A percentile compares a stretch with the other conserved stretches of the same genome.
phyloP scores from a whole-genome alignment of 2,113 vertebrate genomes.

The zebrafish (Danio rerio) region DNA sequence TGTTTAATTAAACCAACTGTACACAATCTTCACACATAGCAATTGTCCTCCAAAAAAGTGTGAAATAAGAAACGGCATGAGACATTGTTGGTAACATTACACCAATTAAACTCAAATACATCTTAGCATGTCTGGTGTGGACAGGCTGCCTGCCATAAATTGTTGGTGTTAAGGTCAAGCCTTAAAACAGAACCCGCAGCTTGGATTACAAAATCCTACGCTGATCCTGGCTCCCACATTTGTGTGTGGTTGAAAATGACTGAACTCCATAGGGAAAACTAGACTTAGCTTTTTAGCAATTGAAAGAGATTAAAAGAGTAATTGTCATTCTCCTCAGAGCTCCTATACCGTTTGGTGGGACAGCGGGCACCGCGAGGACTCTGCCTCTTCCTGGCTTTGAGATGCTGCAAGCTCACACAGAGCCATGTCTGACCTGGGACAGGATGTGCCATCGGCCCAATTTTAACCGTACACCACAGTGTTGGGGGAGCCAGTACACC shows the following conservation, averaged over 20 bases:
- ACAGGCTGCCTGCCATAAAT: not conserved
- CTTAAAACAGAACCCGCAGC: not conserved
- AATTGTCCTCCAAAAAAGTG: not conserved
- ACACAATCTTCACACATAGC: not conserved
- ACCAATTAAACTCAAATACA: not conserved
- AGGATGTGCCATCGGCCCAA: constrained; percentile 78
- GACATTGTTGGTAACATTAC: not conserved
- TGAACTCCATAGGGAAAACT: not conserved
- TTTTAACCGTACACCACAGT: constrained; percentile 82
- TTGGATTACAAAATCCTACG: no score
- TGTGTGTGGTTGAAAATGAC: not conserved
- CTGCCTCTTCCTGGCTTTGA: constrained; percentile 58
- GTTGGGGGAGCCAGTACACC: constrained; percentile 69
- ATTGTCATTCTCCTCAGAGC: constrained; percentile 68
- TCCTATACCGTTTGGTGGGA: constrained; percentile 77
- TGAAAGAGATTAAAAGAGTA: not conserved
- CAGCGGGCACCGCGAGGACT: constrained; percentile 52
- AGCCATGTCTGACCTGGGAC: constrained; percentile 73
- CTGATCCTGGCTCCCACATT: not conserved
- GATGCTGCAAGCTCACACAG: constrained; percentile 60
- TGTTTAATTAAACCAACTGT: no score
- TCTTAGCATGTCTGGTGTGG: not conserved
- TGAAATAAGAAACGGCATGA: not conserved
- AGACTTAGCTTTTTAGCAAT: not conserved
- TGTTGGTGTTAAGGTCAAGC: not conserved